Percentiles rank a stretch among this genome's conserved stretches.
These are phyloP conservation scores for Phytoseiulus persimilis DNA, from an alignment of 2,888 invertebrate species.

Conservation along the genomic window DNA sequence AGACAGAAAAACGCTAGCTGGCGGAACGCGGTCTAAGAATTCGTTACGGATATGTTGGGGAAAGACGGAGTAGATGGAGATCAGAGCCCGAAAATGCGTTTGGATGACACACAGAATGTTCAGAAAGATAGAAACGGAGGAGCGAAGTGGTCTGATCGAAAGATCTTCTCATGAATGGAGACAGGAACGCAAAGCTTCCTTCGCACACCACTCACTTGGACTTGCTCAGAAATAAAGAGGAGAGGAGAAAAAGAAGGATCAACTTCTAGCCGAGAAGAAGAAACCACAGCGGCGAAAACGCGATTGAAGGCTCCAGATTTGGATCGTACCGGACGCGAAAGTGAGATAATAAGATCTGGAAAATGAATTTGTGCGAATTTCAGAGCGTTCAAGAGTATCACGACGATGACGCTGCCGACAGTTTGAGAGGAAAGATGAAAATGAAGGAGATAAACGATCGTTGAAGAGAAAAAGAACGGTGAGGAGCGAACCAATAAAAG, in stretches of 20 bases:
- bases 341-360: not conserved
- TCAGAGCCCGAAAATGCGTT: not conserved
- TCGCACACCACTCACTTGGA: not conserved
- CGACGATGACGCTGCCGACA: not conserved
- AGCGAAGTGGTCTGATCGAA: not conserved
- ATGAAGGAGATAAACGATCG: not conserved
- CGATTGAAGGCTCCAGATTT: not conserved
- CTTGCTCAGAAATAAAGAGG: not conserved
- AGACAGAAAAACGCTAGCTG: too few species aligned
- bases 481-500: not conserved
- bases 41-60: not conserved
- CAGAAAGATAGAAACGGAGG: not conserved
- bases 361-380: not conserved
- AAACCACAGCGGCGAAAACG: not conserved
- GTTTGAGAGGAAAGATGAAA: not conserved
- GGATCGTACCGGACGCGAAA: not conserved
- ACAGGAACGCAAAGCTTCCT: not conserved
- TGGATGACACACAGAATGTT: not conserved
- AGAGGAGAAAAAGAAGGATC: not conserved
- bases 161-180: not conserved
- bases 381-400: not conserved
- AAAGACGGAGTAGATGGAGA: not conserved
- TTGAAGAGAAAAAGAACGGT: not conserved
- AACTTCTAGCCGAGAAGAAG: not conserved
- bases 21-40: too few species aligned